Percentiles rank a stretch among this genome's conserved stretches.
These are phyloP conservation scores for Chascanopsetta lugubris DNA, from an alignment of 2,113 vertebrate genomes.

Conservation along the genomic window DNA sequence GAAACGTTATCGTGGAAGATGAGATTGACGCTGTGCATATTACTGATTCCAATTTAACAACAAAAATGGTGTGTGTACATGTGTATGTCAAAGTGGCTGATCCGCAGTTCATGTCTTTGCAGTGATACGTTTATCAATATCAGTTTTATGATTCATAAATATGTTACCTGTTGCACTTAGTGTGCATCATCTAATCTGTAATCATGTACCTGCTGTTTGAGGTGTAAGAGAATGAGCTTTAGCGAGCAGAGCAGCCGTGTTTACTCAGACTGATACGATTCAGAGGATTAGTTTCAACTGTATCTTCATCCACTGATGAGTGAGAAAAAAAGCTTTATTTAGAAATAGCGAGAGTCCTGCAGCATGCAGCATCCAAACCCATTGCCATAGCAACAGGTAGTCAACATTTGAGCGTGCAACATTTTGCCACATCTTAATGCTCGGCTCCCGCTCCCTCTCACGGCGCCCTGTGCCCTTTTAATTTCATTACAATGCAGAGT, in stretches of 20 bases:
- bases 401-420: slow-evolving; percentile 81
- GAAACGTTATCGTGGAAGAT: background rate
- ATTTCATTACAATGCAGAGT: slow-evolving; percentile 62
- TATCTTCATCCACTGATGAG: slow-evolving; percentile 74
- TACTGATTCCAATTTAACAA: background rate
- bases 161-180: slow-evolving; percentile 10
- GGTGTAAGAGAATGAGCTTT: slow-evolving; percentile 35
- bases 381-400: slow-evolving; percentile 84
- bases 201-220: slow-evolving; percentile 43
- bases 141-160: background rate
- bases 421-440: slow-evolving; percentile 75
- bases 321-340: slow-evolving; percentile 82
- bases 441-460: slow-evolving; percentile 63
- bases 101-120: background rate
- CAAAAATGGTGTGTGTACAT: background rate
- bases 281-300: slow-evolving; percentile 65
- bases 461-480: slow-evolving; percentile 67
- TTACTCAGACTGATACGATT: slow-evolving; percentile 53
- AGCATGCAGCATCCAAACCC: slow-evolving; percentile 76
- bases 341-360: slow-evolving; percentile 81
- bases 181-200: slow-evolving; percentile 32
- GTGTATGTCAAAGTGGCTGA: slow-evolving; percentile 1
- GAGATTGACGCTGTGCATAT: background rate
- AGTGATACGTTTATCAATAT: background rate
- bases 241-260: slow-evolving; percentile 26